Evolutionary conservation across 2,797 vertebrate species (phyloP), one percentile per base, ranked within the genome.

Genomic region (Danio albolineatus): DNA sequence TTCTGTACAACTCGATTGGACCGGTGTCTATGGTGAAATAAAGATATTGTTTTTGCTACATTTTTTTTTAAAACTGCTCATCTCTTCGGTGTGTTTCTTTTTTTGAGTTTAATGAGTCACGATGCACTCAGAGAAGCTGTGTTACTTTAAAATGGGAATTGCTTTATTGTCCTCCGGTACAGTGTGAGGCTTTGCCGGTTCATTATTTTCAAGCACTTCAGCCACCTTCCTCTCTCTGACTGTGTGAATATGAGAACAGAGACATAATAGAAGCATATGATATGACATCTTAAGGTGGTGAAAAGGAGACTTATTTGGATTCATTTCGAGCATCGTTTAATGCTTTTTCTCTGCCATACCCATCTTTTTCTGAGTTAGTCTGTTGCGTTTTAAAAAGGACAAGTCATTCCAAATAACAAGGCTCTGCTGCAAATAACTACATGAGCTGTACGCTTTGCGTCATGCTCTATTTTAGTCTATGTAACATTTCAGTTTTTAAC

Each of bases 1-100:
- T 85, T 89, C 89, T 90, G 85, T 91, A 89, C 91, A 90, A 92
- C 89, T 90, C 88, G 90, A 84, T 88, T 90, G 90, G 86, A 91
- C 75, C 83, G 75, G 76, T 84, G 82, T 85, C 82, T 79, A 86
- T 90, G 78, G 66, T 78, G 81, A 69, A 94, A 92, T 92, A 92
- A 92, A 91, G 78, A 87, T 88, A 87, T 91, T 91, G 78, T 93
- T 92, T 88, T 83, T 86, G 81, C 51, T 59, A 65, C 72, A 87
- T 54, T 83, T 9, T 83, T 9, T 71, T 61, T 84, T 9, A 41
- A 36, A 79, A 60, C 12, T 9, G 19, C 65, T 43, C 57, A 39
- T 59, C n/a, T 65, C 38, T 17, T 75, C 39, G n/a, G 5, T 67
- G 44, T 64, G 3, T 28, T 1, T 28, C 1, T 28, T 56, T 51